phyloP scores from a whole-genome alignment of 2,888 invertebrate species.

The Aphodius granarius region DNA sequence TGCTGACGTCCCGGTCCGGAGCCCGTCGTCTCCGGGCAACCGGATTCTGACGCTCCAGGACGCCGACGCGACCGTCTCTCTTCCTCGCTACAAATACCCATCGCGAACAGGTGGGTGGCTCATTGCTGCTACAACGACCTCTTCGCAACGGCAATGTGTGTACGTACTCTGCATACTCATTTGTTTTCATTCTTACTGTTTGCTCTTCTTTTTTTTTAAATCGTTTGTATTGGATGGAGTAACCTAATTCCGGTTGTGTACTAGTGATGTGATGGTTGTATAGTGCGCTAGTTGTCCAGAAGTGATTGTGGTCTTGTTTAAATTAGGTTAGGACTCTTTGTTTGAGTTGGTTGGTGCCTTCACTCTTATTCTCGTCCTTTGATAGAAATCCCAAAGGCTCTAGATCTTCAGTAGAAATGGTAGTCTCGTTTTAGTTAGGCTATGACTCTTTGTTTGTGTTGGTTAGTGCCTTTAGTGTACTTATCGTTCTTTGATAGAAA shows the following conservation, averaged over 20 bases:
- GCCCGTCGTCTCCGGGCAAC: not conserved
- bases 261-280: not conserved
- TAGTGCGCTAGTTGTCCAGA: not conserved
- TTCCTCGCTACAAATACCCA: not conserved
- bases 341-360: not conserved
- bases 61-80: not conserved
- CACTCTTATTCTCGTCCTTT: not conserved
- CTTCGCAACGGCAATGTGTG: not conserved
- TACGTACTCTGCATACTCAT: not conserved
- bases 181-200: not conserved
- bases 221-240: not conserved
- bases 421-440: too few species aligned
- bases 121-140: not conserved
- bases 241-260: not conserved
- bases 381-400: too few species aligned
- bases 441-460: too few species aligned
- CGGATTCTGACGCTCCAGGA: not conserved
- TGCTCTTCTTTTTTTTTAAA: not conserved
- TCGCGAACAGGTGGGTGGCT: slow-evolving; percentile 3
- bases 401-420: too few species aligned
- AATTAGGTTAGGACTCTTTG: not conserved
- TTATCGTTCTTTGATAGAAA: too few species aligned
- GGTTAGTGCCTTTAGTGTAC: too few species aligned
- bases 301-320: not conserved
- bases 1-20: not conserved